Base-by-base conservation (phyloP, 1,140 invertebrate species). In the Heliconius congener region DNA sequence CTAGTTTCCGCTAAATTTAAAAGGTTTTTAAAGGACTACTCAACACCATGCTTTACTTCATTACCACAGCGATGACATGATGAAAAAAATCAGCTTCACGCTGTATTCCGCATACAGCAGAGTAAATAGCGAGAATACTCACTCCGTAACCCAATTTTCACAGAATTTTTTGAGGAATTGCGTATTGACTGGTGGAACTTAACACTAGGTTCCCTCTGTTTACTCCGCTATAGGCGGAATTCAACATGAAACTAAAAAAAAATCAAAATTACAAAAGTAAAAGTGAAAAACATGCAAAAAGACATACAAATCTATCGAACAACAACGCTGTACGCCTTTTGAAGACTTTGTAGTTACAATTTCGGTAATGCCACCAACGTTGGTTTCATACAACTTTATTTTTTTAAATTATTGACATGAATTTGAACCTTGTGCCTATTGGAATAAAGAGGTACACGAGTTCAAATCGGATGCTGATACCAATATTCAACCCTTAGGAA, bases 401-500 rank as follows among this genome's bases (percentile, higher is more conserved):
- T 77, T 37, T 39, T 60, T 46, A 46, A 73, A 66, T 16, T 50
- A 39, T 27, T 2, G 74, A 34, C 1, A 8, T 71, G n/a, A 82
- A 71, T 82, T 76, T 83, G 37, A 79, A 84, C 83, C 74, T 57
- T 87, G 81, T 82, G 0, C 0, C 2, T 0, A 8, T 16, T 19
- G n/a, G 0, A 16, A 79, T 83, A 87, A 57, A 77, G 60, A 73
- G 52, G 2, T 34, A 4, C n/a, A 13, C 60, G 55, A 66, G 19
- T 13, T 34, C 66, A 77, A 42, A 76, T 74, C 27, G 39, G 66
- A 39, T 34, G 76, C 75, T 75, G 74, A 76, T 71, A 72, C 71
- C 30, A 90, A 91, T 90, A 88, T 89, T 91, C 89, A 91, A 90
- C 90, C 90, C 90, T 91, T 90, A 90, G 85, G 73, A 72, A 83